Evolutionary conservation across 2,113 vertebrate genomes (phyloP).

Genomic region (Vanacampus margaritifer): DNA sequence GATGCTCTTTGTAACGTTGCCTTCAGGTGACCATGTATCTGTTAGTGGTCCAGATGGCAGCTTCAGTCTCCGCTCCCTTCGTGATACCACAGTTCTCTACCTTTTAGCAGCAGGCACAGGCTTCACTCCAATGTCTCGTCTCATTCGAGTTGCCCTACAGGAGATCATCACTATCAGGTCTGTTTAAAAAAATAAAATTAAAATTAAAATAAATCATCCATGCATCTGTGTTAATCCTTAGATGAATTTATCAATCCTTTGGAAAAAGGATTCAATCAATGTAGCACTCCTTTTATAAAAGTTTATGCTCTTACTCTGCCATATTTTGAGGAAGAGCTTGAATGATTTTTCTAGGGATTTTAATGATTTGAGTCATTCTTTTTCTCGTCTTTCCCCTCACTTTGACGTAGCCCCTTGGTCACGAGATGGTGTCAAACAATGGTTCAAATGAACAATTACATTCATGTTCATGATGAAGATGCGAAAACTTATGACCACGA

Average conservation of each 20-base stretch:
- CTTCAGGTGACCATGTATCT: slow-evolving; percentile 78
- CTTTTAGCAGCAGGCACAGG: slow-evolving; percentile 92
- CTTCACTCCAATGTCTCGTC: slow-evolving; percentile 91
- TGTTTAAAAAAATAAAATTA: background rate
- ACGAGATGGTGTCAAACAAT: too few relatives aligned
- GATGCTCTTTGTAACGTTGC: background rate
- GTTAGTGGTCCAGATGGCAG: slow-evolving; percentile 84
- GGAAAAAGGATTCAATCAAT: background rate
- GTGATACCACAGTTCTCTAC: slow-evolving; percentile 81
- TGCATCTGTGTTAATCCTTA: background rate
- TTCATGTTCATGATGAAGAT: background rate
- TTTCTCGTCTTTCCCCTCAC: too few relatives aligned
- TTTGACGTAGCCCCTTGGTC: too few relatives aligned
- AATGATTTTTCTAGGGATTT: background rate
- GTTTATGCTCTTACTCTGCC: too few relatives aligned
- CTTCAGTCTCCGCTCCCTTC: slow-evolving; percentile 76
- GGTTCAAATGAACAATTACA: background rate
- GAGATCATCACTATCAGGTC: slow-evolving; percentile 74
- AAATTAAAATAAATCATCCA: background rate
- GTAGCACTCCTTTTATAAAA: too few relatives aligned
- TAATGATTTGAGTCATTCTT: too few relatives aligned
- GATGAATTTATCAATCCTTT: background rate
- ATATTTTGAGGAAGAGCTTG: background rate
- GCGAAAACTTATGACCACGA: background rate
- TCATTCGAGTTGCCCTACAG: slow-evolving; percentile 75